Evolutionary conservation across 2,888 invertebrate genomes (phyloP).

Genomic region (Mantis religiosa): DNA sequence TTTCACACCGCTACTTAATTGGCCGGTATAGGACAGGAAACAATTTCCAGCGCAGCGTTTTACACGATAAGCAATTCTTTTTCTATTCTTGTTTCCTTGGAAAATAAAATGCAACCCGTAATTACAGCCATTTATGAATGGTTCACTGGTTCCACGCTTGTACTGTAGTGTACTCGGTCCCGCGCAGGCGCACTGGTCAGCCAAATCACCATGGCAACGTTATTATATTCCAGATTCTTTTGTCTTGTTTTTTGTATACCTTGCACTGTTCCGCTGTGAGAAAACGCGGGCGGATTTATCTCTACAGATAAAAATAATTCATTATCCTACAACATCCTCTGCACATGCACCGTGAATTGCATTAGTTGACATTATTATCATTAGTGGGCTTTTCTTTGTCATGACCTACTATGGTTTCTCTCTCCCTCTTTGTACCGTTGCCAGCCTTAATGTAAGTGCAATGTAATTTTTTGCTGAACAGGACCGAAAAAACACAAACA

Average conservation of each 20-base stretch:
- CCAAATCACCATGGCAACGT: neutral
- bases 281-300: neutral
- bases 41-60: constrained; percentile 9
- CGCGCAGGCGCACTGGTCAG: neutral
- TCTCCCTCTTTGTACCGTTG: neutral
- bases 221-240: neutral
- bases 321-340: neutral
- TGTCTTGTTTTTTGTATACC: neutral
- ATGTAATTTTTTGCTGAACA: neutral
- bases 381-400: neutral
- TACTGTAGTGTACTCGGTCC: neutral
- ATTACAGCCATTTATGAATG: constrained; percentile 8
- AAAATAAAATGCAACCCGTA: constrained; percentile 1
- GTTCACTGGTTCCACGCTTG: neutral
- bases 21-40: constrained; percentile 5
- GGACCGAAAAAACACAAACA: neutral
- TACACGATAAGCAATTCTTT: constrained; percentile 4
- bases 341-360: neutral
- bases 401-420: neutral
- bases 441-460: neutral
- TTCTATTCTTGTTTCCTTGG: neutral
- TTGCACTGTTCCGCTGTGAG: neutral
- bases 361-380: neutral
- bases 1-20: constrained; percentile 11
- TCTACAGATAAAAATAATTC: neutral